phyloP scores from a whole-genome alignment of 2,797 vertebrate species.

The Capromys pilorides region DNA sequence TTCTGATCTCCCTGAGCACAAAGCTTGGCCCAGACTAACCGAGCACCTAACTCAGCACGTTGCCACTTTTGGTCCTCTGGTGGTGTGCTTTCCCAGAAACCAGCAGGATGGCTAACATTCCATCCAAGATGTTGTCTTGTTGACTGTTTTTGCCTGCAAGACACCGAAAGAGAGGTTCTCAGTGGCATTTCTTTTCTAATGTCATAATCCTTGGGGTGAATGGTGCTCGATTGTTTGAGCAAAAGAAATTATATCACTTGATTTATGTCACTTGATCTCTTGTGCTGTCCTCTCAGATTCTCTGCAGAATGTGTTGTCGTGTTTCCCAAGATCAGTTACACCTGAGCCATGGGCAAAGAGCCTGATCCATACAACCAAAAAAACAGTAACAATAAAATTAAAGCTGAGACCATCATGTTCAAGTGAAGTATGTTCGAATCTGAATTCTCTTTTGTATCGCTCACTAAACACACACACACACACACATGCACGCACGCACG shows the following conservation, averaged over 20 bases:
- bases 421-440: background rate
- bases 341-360: background rate
- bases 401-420: background rate
- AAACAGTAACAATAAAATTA: background rate
- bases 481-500: background rate
- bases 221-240: background rate
- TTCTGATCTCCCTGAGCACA: background rate
- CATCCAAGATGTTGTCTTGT: slow-evolving; percentile 30
- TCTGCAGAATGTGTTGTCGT: background rate
- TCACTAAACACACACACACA: background rate
- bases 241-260: background rate
- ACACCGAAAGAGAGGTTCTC: slow-evolving; percentile 33
- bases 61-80: background rate
- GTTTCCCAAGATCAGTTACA: background rate
- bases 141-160: background rate
- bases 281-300: background rate
- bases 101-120: slow-evolving; percentile 33
- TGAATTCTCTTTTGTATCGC: background rate
- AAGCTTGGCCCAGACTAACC: slow-evolving; percentile 3
- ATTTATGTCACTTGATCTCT: background rate
- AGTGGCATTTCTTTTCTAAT: slow-evolving; percentile 29
- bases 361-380: background rate
- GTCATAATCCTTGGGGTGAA: background rate
- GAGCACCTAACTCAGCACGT: background rate
- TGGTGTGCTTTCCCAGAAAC: slow-evolving; percentile 43